Evolutionary conservation across 2,113 vertebrate species (phyloP).

Genomic region (Lophochroa leadbeateri): DNA sequence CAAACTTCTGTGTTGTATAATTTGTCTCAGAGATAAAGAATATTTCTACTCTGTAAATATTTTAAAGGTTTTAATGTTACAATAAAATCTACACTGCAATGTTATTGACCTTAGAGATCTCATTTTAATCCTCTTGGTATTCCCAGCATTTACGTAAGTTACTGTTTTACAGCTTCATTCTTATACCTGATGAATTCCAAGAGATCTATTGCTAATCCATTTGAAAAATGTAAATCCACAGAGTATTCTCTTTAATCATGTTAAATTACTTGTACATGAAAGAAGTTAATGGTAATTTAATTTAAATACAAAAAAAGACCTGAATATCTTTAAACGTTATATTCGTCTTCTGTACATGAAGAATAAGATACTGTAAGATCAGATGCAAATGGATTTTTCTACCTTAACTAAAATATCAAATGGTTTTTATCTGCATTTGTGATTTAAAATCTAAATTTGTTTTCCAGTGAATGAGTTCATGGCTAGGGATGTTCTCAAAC

Average conservation of each 20-base stretch:
- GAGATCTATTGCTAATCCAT: slow-evolving; percentile 49
- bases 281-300: slow-evolving; percentile 41
- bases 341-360: not conserved
- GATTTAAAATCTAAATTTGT: not conserved
- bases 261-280: not conserved
- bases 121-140: slow-evolving; percentile 39
- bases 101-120: slow-evolving; percentile 29
- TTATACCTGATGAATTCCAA: slow-evolving; percentile 54
- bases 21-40: slow-evolving; percentile 50
- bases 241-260: slow-evolving; percentile 38
- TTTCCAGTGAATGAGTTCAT: not conserved
- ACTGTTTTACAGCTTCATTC: slow-evolving; percentile 50
- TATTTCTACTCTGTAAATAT: slow-evolving; percentile 46
- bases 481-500: not conserved
- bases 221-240: slow-evolving; percentile 64
- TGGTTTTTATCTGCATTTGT: not conserved
- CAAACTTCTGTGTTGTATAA: not conserved
- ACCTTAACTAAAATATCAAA: not conserved
- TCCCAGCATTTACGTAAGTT: slow-evolving; percentile 64
- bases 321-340: slow-evolving; percentile 2
- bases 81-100: slow-evolving; percentile 34
- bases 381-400: not conserved
- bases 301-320: not conserved
- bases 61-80: slow-evolving; percentile 55
- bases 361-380: not conserved